Conservation (phyloP, 2,113 vertebrate genomes). For the Enhydra lutris region DNA sequence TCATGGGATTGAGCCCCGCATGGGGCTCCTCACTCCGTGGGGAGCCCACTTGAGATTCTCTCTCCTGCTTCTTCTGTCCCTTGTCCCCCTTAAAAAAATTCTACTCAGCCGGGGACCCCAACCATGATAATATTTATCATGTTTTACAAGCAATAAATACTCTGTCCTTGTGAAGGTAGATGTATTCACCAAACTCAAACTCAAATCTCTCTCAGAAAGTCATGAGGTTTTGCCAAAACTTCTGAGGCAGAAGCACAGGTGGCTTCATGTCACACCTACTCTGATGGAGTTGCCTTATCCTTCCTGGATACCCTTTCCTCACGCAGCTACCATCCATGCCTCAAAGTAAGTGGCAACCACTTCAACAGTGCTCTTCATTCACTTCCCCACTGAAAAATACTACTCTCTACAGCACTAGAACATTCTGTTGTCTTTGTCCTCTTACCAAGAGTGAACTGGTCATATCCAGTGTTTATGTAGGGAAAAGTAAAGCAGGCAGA, state of each 20-base stretch:
- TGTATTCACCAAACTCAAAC: background rate
- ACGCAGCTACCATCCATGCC: background rate
- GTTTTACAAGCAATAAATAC: background rate
- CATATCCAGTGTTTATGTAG: too few species aligned
- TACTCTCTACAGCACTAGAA: background rate
- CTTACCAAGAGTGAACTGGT: background rate
- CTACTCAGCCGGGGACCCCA: background rate
- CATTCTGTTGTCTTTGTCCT: background rate
- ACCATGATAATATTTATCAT: background rate
- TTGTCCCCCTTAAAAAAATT: background rate
- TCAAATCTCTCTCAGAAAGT: background rate
- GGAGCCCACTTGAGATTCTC: background rate
- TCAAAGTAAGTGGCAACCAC: background rate
- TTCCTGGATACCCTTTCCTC: background rate
- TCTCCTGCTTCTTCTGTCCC: background rate
- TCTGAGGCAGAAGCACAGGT: accelerated
- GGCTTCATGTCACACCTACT: background rate
- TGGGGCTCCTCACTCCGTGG: background rate
- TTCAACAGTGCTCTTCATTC: background rate
- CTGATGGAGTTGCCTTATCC: background rate
- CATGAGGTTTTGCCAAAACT: background rate
- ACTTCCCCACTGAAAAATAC: background rate
- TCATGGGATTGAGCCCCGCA: background rate
- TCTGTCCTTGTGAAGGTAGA: too few species aligned
- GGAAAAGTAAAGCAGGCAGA: background rate